A percentile compares a stretch with the other conserved stretches of the same genome.
Conservation (phyloP, 2,888 invertebrate species). For the Tryphoninae sp. region DNA sequence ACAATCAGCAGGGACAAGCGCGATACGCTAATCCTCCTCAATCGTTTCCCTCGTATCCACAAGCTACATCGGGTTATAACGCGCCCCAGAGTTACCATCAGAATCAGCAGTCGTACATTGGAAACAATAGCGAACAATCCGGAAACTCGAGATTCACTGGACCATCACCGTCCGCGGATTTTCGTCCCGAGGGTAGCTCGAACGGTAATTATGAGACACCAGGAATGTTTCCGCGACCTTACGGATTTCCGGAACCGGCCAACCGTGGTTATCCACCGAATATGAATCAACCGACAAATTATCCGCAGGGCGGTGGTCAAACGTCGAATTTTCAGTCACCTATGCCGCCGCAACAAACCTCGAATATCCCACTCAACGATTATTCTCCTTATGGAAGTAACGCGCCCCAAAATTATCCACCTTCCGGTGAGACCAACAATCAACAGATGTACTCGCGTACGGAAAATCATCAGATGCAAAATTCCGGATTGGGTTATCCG, state of each 20-base stretch:
- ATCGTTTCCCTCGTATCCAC: conserved; percentile 74
- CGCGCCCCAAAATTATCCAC: conserved; percentile 72
- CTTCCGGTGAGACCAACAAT: conserved; percentile 68
- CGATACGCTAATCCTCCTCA: conserved; percentile 73
- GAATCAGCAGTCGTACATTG: conserved; percentile 64
- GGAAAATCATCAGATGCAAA: conserved; percentile 70
- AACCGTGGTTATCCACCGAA: conserved; percentile 72
- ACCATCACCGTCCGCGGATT: conserved; percentile 68
- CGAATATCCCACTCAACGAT: conserved; percentile 72
- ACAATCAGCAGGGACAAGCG: conserved; percentile 73
- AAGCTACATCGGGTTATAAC: conserved; percentile 71
- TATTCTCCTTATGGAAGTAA: conserved; percentile 73
- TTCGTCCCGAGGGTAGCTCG: conserved; percentile 72
- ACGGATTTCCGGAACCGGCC: conserved; percentile 76
- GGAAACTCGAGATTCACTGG: conserved; percentile 64
- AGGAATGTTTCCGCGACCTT: conserved; percentile 73
- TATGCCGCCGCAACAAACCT: conserved; percentile 72
- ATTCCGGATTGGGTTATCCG: conserved; percentile 68
- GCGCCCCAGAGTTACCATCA: conserved; percentile 61
- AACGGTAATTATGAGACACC: conserved; percentile 74
- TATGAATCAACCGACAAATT: conserved; percentile 73
- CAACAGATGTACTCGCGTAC: conserved; percentile 71
- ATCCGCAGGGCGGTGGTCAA: conserved; percentile 71
- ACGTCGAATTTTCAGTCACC: conserved; percentile 69
- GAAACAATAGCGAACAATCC: conserved; percentile 58